Base-by-base conservation (phyloP, 1,140 invertebrate genomes). In the Drosophila miranda region DNA sequence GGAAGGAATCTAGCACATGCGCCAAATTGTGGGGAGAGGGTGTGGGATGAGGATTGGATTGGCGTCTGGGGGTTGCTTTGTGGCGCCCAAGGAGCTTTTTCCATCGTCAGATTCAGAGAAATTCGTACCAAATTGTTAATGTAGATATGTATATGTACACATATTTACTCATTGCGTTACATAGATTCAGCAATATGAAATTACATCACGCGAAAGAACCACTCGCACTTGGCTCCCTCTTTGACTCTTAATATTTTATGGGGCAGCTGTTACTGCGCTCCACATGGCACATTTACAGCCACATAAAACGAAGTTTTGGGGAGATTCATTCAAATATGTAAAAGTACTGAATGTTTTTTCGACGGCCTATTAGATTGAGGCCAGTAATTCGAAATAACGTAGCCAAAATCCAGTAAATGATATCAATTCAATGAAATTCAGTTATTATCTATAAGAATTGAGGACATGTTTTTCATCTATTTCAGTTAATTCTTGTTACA, bases 231-330 rank as follows among this genome's bases (percentile, higher is more conserved):
- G 23, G 19, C 34, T 30, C 48, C 41, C 11, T 16, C 6, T 38
- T 3, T 53, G 74, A 82, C 75, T 83, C 83, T 82, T 83, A 82
- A 82, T 83, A 78, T 83, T 82, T 83, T 66, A 83, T 83, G 48
- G 69, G 75, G 75, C 79, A 82, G 78, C 74, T 82, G 78, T 72
- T 64, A 78, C 58, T 81, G 30, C 11, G 78, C 62, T 58, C 54
- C 67, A 58, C 66, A 50, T 45, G 26, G 66, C 67, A 43, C 8
- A 38, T 38, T 38, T 69, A 52, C 30, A 26, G 63, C 26, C 62
- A 49, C 62, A 54, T 43, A 38, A 68, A 68, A 41, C 34, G 21
- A 44, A 69, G 63, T 68, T 11, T 68, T 50, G 64, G 64, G 50
- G 21, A 62, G 38, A 48, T 60, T 41, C 46, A 11, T 51, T 42